Evolutionary conservation across 2,113 vertebrate species (phyloP).

Genomic region (Oryzias woworae): DNA sequence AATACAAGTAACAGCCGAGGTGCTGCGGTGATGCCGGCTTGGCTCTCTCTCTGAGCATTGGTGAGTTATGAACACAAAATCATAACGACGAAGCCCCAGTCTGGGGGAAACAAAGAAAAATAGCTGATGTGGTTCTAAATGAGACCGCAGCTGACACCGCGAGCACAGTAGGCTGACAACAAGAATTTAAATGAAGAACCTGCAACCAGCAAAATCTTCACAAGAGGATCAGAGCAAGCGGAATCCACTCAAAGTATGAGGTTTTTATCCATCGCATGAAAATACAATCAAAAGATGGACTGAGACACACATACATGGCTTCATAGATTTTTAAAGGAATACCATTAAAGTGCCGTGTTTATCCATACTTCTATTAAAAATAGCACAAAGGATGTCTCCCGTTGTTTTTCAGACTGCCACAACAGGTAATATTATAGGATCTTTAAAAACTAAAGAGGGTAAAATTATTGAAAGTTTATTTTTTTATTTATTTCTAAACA

Average conservation of each 20-base stretch:
- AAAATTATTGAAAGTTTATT: too few relatives aligned
- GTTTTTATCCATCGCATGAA: too few relatives aligned
- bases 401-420: too few relatives aligned
- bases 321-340: too few relatives aligned
- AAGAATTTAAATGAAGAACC: slow-evolving; percentile 89
- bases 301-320: too few relatives aligned
- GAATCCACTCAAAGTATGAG: slow-evolving; percentile 42
- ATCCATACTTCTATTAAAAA: too few relatives aligned
- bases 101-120: slow-evolving; percentile 41
- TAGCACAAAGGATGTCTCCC: too few relatives aligned
- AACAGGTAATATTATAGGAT: too few relatives aligned
- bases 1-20: slow-evolving; percentile 82
- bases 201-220: slow-evolving; percentile 86
- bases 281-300: too few relatives aligned
- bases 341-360: too few relatives aligned
- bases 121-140: slow-evolving; percentile 75
- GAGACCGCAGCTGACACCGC: slow-evolving; percentile 25
- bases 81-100: slow-evolving; percentile 82
- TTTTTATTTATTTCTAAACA: too few relatives aligned
- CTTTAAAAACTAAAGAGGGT: too few relatives aligned
- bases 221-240: slow-evolving; percentile 83
- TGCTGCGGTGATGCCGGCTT: slow-evolving; percentile 75
- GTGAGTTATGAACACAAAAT: slow-evolving; percentile 84
- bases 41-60: slow-evolving; percentile 77
- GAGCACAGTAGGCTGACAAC: slow-evolving; percentile 75